Evolutionary conservation across 2,888 invertebrate genomes (phyloP), one percentile per base, ranked within the genome.

Genomic region (Melinaea marsaeus): DNA sequence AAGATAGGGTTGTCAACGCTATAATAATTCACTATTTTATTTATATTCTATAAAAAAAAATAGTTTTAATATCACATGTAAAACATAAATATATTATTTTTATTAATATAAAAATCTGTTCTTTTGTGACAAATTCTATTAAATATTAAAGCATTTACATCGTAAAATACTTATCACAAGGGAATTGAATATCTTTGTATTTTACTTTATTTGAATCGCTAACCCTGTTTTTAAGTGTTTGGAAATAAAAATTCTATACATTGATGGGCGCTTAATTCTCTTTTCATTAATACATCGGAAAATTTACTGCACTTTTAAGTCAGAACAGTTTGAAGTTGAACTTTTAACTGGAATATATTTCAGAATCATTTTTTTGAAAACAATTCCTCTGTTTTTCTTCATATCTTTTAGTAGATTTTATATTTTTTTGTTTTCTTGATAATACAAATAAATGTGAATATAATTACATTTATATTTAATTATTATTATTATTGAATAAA

Each of bases 1-100:
- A 13, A 51, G 51, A 3, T 58, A 61, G 65, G 67, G 67, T 47
- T 67, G 59, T 42, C 32, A 55, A 3, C 45, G 32, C 3, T 22
- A 32, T 9, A 7, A 51, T 9, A 32, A 51, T 51, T 32, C 1
- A 46, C 3, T 9, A n/a, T n/a, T n/a, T 2, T 46, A 11, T 46
- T 51, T 51, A 22, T 51, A 22, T 32, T 42, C 9, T 9, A 42
- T 42, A 9, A 11, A 42, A 2, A 42, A 42, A 42, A 42, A 9
- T 9, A 42, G 42, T 2, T 37, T 37, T 7, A 37, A 42, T 9
- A 42, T 42, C 3, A 42, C 22, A 0, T 22, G 22, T 22, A 22
- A 22, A 22, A 22, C 22, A 22, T 22, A 22, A 22, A 22, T 22
- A 22, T 22, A 1, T 1, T 22, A 22, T 22, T 22, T 22, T 22